Conservation (phyloP, 2,797 vertebrate genomes). For the Tadarida brasiliensis region DNA sequence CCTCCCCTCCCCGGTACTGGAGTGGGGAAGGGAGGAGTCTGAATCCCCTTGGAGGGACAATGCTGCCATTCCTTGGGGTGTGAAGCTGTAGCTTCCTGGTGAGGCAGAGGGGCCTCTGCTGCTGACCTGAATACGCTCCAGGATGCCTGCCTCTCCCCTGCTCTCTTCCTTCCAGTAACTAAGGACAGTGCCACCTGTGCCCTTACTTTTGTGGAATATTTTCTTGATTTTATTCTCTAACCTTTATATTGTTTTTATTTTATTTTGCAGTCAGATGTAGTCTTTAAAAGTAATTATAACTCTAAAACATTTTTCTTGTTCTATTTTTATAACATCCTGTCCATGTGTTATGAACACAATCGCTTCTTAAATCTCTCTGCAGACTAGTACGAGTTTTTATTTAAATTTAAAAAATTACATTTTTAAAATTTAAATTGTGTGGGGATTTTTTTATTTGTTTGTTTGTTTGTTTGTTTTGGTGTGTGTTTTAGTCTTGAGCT, state of each 20-base stretch:
- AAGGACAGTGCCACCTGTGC: no score
- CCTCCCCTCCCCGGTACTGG: no score
- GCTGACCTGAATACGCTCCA: no score
- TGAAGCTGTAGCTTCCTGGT: no score
- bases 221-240: slow-evolving; percentile 28
- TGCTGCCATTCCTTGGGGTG: no score
- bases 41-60: no score
- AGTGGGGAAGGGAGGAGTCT: no score
- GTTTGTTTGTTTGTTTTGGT: neutral
- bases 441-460: neutral
- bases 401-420: slow-evolving; percentile 48
- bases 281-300: neutral
- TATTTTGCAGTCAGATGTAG: neutral
- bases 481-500: neutral
- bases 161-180: no score
- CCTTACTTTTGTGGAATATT: neutral
- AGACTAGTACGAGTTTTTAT: slow-evolving; percentile 22
- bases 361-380: neutral
- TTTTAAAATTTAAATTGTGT: neutral
- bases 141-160: no score
- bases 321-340: slow-evolving; percentile 22
- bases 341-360: neutral
- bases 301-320: slow-evolving; percentile 36
- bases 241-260: neutral
- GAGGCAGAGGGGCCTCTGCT: no score